A percentile compares a stretch with the other conserved stretches of the same genome.
phyloP scores from a whole-genome alignment of 2,113 vertebrate species.

The Lichenostomus cassidix region DNA sequence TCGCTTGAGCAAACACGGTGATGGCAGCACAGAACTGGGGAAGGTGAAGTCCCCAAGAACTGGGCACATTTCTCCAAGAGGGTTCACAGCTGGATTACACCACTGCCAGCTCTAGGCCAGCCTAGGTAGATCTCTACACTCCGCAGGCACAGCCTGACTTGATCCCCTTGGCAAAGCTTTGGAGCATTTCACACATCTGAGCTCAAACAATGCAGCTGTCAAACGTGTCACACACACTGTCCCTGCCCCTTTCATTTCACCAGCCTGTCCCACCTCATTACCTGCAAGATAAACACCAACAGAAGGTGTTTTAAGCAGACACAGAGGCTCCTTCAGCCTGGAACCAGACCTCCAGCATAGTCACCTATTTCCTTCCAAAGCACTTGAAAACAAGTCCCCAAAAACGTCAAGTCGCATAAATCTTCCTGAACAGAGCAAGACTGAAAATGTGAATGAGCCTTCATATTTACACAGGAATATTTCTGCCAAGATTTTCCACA shows the following conservation, averaged over 20 bases:
- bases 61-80: neutral
- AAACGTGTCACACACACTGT: neutral
- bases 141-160: neutral
- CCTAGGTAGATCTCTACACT: neutral
- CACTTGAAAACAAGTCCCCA: neutral
- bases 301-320: neutral
- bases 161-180: neutral
- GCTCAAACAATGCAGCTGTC: neutral
- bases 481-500: neutral
- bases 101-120: neutral
- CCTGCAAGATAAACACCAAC: neutral
- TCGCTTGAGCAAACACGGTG: neutral
- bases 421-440: neutral
- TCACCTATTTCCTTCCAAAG: neutral
- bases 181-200: neutral
- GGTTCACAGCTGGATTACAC: neutral
- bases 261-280: neutral
- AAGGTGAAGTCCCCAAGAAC: neutral
- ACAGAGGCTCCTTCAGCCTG: neutral
- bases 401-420: neutral
- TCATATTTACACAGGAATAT: neutral
- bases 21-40: neutral
- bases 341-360: neutral
- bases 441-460: neutral
- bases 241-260: neutral